Evolutionary conservation across 2,888 invertebrate genomes (phyloP).

Genomic region (Rhodophaea formosa): DNA sequence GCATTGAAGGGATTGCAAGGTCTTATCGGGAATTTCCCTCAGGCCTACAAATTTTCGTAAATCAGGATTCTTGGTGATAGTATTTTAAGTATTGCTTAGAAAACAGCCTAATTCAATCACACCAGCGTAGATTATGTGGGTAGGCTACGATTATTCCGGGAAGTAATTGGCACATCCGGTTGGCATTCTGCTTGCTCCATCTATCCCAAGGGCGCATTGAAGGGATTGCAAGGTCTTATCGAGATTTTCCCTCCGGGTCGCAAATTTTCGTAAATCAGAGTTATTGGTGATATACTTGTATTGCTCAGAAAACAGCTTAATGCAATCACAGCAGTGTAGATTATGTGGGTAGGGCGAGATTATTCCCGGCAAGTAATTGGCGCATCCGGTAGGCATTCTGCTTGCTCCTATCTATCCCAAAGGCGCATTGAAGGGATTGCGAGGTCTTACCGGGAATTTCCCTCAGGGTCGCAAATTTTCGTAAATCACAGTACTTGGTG

Average conservation of each 20-base stretch:
- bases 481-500: conserved; percentile 11
- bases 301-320: background rate
- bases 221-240: conserved; percentile 6
- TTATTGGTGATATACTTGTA: background rate
- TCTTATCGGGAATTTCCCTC: conserved; percentile 14
- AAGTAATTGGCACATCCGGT: conserved; percentile 34
- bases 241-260: conserved; percentile 13
- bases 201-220: conserved; percentile 27
- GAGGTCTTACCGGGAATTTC: conserved; percentile 11
- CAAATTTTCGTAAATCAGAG: conserved; percentile 16
- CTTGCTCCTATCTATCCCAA: conserved; percentile 27
- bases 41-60: conserved; percentile 14
- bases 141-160: conserved; percentile 20
- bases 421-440: conserved; percentile 22
- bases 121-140: conserved; percentile 17
- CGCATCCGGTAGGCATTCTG: conserved; percentile 28
- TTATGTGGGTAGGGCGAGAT: conserved; percentile 11
- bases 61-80: conserved; percentile 7
- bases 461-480: conserved; percentile 12
- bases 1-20: conserved; percentile 12
- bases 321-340: conserved; percentile 22
- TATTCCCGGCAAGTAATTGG: conserved; percentile 32
- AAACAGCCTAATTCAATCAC: conserved; percentile 19
- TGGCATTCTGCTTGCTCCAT: conserved; percentile 23
- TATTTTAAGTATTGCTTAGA: conserved; percentile 5